Percentiles rank a stretch among this genome's conserved stretches.
These are phyloP conservation scores for Leucoma salicis DNA, from an alignment of 2,888 invertebrate genomes.

Conservation along the genomic window DNA sequence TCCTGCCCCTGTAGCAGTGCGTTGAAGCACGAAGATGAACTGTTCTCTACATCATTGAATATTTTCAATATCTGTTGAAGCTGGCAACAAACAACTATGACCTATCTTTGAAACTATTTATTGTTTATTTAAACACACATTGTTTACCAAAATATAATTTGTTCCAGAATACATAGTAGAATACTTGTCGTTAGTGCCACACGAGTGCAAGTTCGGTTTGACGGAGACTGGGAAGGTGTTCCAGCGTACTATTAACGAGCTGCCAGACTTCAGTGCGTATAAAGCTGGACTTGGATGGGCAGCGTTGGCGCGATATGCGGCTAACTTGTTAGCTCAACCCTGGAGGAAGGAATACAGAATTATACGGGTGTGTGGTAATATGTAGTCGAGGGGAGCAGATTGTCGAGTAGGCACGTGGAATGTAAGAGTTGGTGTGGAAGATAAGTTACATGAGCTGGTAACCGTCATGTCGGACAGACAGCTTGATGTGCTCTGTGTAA, in stretches of 20 bases:
- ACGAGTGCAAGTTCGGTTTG: slow-evolving; percentile 90
- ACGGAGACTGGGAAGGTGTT: slow-evolving; percentile 89
- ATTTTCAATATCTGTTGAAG: background rate
- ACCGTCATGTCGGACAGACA: too few species aligned
- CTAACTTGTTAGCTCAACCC: slow-evolving; percentile 91
- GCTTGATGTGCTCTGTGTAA: too few species aligned
- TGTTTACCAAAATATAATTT: background rate
- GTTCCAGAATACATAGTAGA: slow-evolving; percentile 88
- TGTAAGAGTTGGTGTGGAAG: too few species aligned
- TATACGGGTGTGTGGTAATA: slow-evolving; percentile 85
- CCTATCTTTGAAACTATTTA: background rate
- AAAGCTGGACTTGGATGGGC: slow-evolving; percentile 92
- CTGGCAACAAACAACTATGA: background rate
- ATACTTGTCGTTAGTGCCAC: slow-evolving; percentile 89
- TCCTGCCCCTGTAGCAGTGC: too few species aligned
- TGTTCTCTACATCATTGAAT: background rate
- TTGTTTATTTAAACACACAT: background rate
- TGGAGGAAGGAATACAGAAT: slow-evolving; percentile 94
- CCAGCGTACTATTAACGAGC: slow-evolving; percentile 85
- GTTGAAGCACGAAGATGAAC: too few species aligned
- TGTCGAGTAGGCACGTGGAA: too few species aligned
- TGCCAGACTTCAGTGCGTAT: slow-evolving; percentile 90
- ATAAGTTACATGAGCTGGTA: too few species aligned
- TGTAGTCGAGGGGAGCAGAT: too few species aligned
- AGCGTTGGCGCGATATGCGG: slow-evolving; percentile 92